Percentiles rank a stretch among this genome's conserved stretches.
These are phyloP conservation scores for Pandemis heparana DNA, from an alignment of 2,888 invertebrate species.

Conservation along the genomic window DNA sequence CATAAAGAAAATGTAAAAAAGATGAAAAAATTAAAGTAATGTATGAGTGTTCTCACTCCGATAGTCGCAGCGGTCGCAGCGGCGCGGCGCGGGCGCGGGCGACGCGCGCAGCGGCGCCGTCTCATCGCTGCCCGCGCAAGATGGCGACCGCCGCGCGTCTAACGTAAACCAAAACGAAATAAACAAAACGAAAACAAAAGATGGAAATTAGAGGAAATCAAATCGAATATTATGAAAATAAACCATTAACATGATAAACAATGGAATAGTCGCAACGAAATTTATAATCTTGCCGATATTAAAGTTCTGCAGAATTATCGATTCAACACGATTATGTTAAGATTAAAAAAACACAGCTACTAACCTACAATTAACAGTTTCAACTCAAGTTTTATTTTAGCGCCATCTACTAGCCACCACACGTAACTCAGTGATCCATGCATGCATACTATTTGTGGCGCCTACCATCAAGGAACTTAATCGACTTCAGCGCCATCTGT, in stretches of 20 bases:
- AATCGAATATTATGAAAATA: no score
- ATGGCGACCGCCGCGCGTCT: slow-evolving; percentile 58
- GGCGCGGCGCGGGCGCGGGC: slow-evolving; percentile 52
- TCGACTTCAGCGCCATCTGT: slow-evolving; percentile 9
- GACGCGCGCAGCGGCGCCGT: slow-evolving; percentile 64
- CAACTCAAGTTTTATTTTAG: background rate
- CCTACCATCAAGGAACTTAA: background rate
- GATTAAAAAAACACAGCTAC: no score
- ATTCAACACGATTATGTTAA: no score
- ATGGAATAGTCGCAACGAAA: no score
- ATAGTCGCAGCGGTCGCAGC: slow-evolving; percentile 60
- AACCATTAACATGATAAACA: no score
- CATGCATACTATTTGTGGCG: background rate
- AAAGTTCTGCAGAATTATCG: no score
- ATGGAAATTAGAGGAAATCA: background rate
- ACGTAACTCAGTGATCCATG: background rate
- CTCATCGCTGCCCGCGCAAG: slow-evolving; percentile 67
- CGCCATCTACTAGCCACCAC: background rate
- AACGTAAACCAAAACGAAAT: slow-evolving; percentile 19
- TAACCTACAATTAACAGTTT: no score
- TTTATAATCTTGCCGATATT: no score
- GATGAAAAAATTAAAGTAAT: slow-evolving; percentile 41
- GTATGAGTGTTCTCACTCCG: slow-evolving; percentile 49
- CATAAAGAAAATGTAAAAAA: slow-evolving; percentile 46
- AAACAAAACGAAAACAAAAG: slow-evolving; percentile 29